phyloP scores from a whole-genome alignment of 2,797 vertebrate species.

The Setipinna tenuifilis region DNA sequence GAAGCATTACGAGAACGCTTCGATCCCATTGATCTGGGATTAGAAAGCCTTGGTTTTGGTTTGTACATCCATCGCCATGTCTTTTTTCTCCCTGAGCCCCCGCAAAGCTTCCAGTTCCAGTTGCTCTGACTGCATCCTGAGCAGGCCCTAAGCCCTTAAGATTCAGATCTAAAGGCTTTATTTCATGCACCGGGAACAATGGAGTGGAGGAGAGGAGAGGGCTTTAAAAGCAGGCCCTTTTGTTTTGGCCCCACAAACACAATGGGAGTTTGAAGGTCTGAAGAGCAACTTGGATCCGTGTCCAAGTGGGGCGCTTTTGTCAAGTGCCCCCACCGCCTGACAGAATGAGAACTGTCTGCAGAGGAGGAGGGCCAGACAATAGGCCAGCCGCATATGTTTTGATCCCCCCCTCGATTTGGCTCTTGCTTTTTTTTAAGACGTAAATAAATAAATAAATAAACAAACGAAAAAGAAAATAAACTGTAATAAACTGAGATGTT shows the following conservation, averaged over 20 bases:
- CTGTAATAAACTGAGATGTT: too few species aligned
- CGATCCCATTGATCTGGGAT: constrained; percentile 64
- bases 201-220: neutral
- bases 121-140: constrained; percentile 54
- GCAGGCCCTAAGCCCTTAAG: constrained; percentile 57
- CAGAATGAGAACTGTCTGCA: neutral
- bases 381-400: neutral
- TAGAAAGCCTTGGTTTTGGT: constrained; percentile 61
- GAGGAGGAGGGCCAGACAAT: neutral
- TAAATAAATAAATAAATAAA: too few species aligned
- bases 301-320: constrained; percentile 66
- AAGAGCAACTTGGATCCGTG: constrained; percentile 71
- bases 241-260: neutral
- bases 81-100: constrained; percentile 61
- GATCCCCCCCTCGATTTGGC: neutral
- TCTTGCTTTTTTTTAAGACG: neutral
- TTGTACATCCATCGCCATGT: constrained; percentile 64
- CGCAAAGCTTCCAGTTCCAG: constrained; percentile 67
- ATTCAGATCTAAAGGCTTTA: constrained; percentile 68
- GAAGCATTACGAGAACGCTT: constrained; percentile 47
- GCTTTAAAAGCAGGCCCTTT: neutral
- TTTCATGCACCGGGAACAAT: neutral
- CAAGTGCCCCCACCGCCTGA: constrained; percentile 49
- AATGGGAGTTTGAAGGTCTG: constrained; percentile 59
- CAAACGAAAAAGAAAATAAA: too few species aligned